Base-by-base conservation (phyloP, 1,140 invertebrate species). In the Oppia nitens region DNA sequence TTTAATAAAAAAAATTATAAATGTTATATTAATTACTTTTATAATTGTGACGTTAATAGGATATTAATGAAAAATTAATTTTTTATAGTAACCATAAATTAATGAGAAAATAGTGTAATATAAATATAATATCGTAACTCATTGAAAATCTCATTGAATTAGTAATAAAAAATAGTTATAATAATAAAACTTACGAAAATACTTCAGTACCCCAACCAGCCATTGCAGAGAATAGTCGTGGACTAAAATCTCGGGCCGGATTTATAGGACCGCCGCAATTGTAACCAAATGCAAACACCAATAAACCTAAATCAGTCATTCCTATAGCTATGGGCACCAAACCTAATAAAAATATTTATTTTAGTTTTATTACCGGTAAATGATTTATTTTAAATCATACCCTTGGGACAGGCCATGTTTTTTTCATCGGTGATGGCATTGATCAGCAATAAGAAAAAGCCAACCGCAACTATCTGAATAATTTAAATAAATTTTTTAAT, bases 201-300 rank as follows among this genome's bases (percentile, higher is more conserved):
- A 72, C 67, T 32, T 71, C 68, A 45, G 57, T 58, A 3, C 78
- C 78, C 73, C 77, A 80, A 11, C 78, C 79, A 51, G 72, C 74
- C 3, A 78, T 65, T 0, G 72, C 64, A 0, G 75, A 75, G 64
- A 81, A 79, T 14, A 79, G 59, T 48, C 79, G 66, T 2, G 81
- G 80, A 0, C 73, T 71, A 3, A 82, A 67, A 66, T 82, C 80
- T 53, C 81, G 66, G 6, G 80, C 80, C 9, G 80, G 80, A 68
- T 82, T 82, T 54, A 83, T 72, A 2, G 79, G 76, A 59, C 75
- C 79, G 25, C 78, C 78, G 61, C 77, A 78, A 66, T 82, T 81
- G 40, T 69, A 64, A 6, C 75, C 73, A 62, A 77, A 77, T 11
- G 75, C 70, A 64, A 78, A 70, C 24, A 76, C 74, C 51, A 82